A percentile compares a stretch with the other conserved stretches of the same genome.
Conservation (phyloP, 2,888 invertebrate genomes). For the Tromatobia lineatoria region DNA sequence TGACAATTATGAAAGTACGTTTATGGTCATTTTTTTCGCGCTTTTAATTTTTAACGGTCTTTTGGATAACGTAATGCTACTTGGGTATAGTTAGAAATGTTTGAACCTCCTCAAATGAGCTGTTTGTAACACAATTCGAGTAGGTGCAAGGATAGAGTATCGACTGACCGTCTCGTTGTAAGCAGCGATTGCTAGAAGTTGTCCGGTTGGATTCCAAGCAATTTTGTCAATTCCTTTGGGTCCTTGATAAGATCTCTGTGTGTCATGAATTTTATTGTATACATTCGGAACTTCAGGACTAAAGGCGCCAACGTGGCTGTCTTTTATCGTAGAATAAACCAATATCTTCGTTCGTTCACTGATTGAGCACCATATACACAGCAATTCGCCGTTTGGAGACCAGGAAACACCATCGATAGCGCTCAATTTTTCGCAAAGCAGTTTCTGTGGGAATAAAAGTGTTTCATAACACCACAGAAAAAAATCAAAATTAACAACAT, state of each 20-base stretch:
- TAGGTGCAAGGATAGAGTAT: not conserved
- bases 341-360: conserved; percentile 79
- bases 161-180: conserved; percentile 81
- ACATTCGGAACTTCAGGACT: conserved; percentile 70
- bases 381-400: conserved; percentile 82
- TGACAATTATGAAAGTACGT: no score
- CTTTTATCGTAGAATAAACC: conserved; percentile 79
- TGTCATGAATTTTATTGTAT: conserved; percentile 7
- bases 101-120: no score
- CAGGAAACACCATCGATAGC: conserved; percentile 81
- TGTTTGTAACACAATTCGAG: not conserved
- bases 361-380: conserved; percentile 82
- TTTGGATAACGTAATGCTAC: no score
- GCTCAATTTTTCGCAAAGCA: conserved; percentile 80
- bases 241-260: conserved; percentile 58
- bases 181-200: conserved; percentile 81
- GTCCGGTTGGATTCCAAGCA: conserved; percentile 81
- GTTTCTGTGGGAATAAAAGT: conserved; percentile 77
- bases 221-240: conserved; percentile 81
- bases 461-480: not conserved
- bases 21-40: no score
- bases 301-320: conserved; percentile 80
- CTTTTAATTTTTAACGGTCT: no score
- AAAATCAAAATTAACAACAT: not conserved
- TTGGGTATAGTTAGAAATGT: no score